phyloP scores from a whole-genome alignment of 2,113 vertebrate genomes.

The Phaethornis superciliosus region DNA sequence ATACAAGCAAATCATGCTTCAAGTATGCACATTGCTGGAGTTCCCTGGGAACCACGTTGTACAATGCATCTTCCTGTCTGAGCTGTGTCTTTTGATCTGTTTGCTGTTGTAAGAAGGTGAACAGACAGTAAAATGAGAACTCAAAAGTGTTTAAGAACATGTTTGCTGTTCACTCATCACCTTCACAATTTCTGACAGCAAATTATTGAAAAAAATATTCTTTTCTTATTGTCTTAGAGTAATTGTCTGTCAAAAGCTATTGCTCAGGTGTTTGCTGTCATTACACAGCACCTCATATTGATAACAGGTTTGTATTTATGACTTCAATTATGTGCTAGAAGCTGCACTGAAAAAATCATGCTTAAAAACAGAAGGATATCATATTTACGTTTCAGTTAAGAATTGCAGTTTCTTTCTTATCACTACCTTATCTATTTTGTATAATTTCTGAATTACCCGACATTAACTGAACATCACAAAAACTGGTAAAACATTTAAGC shows the following conservation, averaged over 20 bases:
- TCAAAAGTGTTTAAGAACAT: background rate
- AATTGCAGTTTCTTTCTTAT: background rate
- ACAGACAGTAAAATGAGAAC: background rate
- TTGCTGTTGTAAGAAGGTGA: background rate
- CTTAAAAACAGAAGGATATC: background rate
- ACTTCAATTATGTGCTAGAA: background rate
- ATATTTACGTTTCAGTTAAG: background rate
- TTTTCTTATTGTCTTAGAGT: background rate
- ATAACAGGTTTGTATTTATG: background rate
- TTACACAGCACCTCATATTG: background rate
- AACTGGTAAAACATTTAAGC: background rate
- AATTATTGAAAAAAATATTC: background rate
- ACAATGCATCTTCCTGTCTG: background rate
- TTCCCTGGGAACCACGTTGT: fast-evolving
- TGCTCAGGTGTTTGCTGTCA: background rate
- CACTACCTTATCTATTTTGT: background rate
- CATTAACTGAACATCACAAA: background rate
- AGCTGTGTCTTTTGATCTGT: background rate
- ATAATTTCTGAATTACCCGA: background rate
- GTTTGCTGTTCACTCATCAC: background rate
- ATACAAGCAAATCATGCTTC: background rate
- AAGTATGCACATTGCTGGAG: background rate
- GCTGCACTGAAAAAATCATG: background rate
- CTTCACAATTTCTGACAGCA: background rate
- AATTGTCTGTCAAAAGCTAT: background rate